Conservation (phyloP, 2,888 invertebrate genomes). For the Diarsia dahlii region DNA sequence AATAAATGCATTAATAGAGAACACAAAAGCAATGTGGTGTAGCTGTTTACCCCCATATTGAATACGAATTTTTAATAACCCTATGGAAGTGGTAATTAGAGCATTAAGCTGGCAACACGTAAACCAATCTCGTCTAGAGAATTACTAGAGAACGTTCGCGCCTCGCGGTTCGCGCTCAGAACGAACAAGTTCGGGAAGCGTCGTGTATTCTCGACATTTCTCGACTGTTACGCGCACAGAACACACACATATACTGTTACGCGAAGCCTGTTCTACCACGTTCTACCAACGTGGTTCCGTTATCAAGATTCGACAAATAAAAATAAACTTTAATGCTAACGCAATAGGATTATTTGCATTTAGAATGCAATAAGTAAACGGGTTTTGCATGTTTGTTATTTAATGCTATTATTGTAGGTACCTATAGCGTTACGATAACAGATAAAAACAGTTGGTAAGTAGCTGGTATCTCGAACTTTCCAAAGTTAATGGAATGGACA, state of each 20-base stretch:
- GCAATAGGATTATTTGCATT: slow-evolving; percentile 8
- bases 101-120: slow-evolving; percentile 52
- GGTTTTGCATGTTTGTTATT: background rate
- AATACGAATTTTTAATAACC: background rate
- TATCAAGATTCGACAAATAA: slow-evolving; percentile 20
- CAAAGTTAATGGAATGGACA: background rate
- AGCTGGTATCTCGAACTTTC: slow-evolving; percentile 25
- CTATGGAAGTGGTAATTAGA: slow-evolving; percentile 22
- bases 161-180: too few relatives aligned
- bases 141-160: slow-evolving; percentile 41
- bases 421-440: background rate
- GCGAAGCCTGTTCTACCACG: slow-evolving; percentile 15
- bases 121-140: slow-evolving; percentile 26
- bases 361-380: background rate
- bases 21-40: background rate
- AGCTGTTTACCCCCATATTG: too few relatives aligned
- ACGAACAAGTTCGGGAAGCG: slow-evolving; percentile 45
- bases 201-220: slow-evolving; percentile 45
- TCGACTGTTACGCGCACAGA: too few relatives aligned
- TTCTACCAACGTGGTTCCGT: slow-evolving; percentile 11
- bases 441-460: background rate
- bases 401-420: background rate
- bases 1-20: background rate
- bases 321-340: slow-evolving; percentile 34
- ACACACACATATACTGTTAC: too few relatives aligned